These are phyloP conservation scores for Ormyrus labotus DNA, from an alignment of 2,888 invertebrate genomes.

Conservation along the genomic window DNA sequence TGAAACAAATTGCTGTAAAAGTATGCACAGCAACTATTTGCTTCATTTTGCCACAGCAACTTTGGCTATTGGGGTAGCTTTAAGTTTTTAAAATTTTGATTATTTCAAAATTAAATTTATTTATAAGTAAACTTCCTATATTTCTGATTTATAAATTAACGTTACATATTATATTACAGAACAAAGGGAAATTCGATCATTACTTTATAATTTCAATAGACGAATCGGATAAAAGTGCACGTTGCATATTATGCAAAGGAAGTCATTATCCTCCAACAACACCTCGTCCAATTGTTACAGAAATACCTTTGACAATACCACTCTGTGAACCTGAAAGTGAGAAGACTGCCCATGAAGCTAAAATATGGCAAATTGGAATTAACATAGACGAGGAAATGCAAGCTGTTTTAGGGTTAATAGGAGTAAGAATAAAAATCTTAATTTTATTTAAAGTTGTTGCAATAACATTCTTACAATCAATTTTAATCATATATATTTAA, in stretches of 20 bases:
- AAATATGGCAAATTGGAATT: constrained; percentile 81
- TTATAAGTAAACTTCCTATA: too few relatives aligned
- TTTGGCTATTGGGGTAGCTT: too few relatives aligned
- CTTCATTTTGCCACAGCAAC: too few relatives aligned
- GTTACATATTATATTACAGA: constrained; percentile 69
- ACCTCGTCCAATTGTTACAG: constrained; percentile 89
- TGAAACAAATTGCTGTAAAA: too few relatives aligned
- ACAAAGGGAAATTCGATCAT: constrained; percentile 83
- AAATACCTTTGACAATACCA: constrained; percentile 86
- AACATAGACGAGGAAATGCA: constrained; percentile 83
- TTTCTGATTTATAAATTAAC: too few relatives aligned
- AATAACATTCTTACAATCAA: too few relatives aligned
- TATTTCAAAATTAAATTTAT: too few relatives aligned
- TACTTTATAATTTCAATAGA: constrained; percentile 87
- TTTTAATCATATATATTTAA: too few relatives aligned
- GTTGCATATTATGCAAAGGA: constrained; percentile 93
- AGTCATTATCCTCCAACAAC: constrained; percentile 90
- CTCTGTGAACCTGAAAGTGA: constrained; percentile 87
- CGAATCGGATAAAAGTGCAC: constrained; percentile 86
- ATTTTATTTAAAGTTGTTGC: constrained; percentile 21
- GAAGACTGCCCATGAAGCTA: constrained; percentile 89
- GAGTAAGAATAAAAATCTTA: constrained; percentile 79
- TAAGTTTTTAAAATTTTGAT: too few relatives aligned
- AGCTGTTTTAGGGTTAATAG: constrained; percentile 92
- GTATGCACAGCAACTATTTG: too few relatives aligned